Evolutionary conservation across 2,113 vertebrate genomes (phyloP), one percentile per base, ranked within the genome.

Genomic region (Caranx ignobilis): DNA sequence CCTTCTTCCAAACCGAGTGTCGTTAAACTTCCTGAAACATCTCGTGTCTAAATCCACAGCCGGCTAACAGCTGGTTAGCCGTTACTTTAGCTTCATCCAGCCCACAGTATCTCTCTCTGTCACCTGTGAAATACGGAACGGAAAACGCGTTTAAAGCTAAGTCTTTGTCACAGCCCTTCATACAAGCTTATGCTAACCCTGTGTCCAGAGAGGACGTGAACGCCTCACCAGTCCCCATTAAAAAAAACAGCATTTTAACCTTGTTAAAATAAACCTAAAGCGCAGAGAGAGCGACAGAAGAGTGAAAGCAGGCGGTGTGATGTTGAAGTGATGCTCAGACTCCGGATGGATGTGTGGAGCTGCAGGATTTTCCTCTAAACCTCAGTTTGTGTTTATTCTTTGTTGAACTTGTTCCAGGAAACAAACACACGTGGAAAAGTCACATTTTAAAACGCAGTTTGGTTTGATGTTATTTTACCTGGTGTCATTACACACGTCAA

Each of bases 131-230:
- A 2, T 15, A 3, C 18, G 11, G 3, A 1, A 3, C 0, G 7
- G 11, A 75, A 6, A 26, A 31, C 2, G 31, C 54, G 21, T 15
- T 11, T 55, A 55, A 26, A 21, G 19, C 7, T 52, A 3, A 10
- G 16, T 50, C 18, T 50, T 48, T 18, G 9, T 16, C 5, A 6
- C 11, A 3, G 11, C 12, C n/a, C 26, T 26, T 26, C 10, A 19
- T 9, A 21, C n/a, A n/a, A n/a, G 52, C 52, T 21, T 11, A 26
- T 55, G 3, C n/a, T 26, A 4, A 21, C 21, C 21, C 52, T 21
- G 3, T 34, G 9, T 12, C 2, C 43, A 0, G 11, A 1, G 3
- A 13, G n/a, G 35, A 56, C 2, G 19, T 3, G 0, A 0, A 8
- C 11, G 3, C 12, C 32, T 18, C 9, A 6, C 75, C 75, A 61